Conservation (phyloP, 2,888 invertebrate genomes). For the Rambutsinella grinnellia region DNA sequence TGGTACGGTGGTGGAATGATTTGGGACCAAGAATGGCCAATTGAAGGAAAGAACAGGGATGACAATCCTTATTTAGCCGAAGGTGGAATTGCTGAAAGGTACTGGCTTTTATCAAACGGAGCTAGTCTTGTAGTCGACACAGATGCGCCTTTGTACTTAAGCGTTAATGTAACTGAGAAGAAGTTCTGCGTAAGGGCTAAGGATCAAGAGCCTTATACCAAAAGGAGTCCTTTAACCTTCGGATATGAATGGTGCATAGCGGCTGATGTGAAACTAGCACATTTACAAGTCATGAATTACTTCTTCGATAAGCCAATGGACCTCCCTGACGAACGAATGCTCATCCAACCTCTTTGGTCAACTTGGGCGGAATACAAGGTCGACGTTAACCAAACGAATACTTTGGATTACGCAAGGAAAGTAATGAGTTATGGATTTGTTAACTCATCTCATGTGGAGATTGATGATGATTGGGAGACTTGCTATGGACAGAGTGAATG, state of each 20-base stretch:
- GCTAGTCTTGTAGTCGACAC: conserved; percentile 57
- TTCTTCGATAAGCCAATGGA: conserved; percentile 73
- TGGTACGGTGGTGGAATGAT: conserved; percentile 10
- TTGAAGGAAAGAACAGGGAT: no score
- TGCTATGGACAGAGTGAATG: conserved; percentile 87
- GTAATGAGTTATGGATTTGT: conserved; percentile 52
- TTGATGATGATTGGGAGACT: conserved; percentile 90
- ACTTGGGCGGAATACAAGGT: conserved; percentile 50
- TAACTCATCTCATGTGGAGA: conserved; percentile 77
- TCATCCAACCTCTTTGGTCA: conserved; percentile 54
- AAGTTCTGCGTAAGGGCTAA: conserved; percentile 46
- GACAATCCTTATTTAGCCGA: no score
- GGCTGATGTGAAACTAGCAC: conserved; percentile 44
- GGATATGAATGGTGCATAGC: conserved; percentile 50
- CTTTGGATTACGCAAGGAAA: conserved; percentile 45
- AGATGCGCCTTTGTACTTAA: conserved; percentile 56
- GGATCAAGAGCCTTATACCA: conserved; percentile 43
- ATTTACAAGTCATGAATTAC: conserved; percentile 69
- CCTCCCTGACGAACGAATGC: conserved; percentile 54
- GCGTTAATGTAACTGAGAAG: conserved; percentile 44
- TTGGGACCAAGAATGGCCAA: no score
- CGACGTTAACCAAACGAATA: conserved; percentile 35
- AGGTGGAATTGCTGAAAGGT: conserved; percentile 59
- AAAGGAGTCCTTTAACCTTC: conserved; percentile 18
- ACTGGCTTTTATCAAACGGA: conserved; percentile 60